Base-by-base conservation (phyloP, 2,797 vertebrate genomes). In the Adrianichthys oophorus region DNA sequence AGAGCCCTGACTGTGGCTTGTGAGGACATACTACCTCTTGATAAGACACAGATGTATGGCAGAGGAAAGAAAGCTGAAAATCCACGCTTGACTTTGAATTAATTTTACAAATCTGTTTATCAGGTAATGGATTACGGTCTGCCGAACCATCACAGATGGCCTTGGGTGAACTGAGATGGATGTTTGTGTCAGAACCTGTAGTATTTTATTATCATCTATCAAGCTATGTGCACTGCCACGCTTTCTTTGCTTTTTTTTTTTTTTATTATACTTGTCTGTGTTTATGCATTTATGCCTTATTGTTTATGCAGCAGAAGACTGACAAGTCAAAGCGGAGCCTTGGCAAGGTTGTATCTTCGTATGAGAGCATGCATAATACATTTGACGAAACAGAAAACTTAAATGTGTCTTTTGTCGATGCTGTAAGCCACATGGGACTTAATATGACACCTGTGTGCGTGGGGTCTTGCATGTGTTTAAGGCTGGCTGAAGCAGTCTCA, bases 41-140 rank as follows among this genome's bases (percentile, higher is more conserved):
- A 52, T 71, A 70, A 84, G 70, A 85, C 79, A 56, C 76, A 85
- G 75, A 87, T 68, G 81, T 70, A 82, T 71, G 64, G 52, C 46
- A 29, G 55, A 71, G 62, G 60, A 79, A 68, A 59, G 65, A 60
- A 82, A 76, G 63, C 70, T 59, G 65, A 63, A 79, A 84, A 85
- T 77, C 65, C 72, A 69, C 3, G 37, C 81, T 70, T 78, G 68
- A 58, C 57, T 79, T 17, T 17, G 59, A 84, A 80, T 82, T 70
- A 43, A 79, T 83, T 80, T 85, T 80, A 79, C 59, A 78, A 84
- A 86, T 85, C 54, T 80, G 79, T 83, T 87, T 73, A 85, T 81
- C 75, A 80, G 79, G 80, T 86, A 78, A 89, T 81, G 72, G 76
- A 88, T 86, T 83, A 80, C 65, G 76, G 70, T 58, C 62, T 65